Evolutionary conservation across 2,888 invertebrate genomes (phyloP), one percentile per base, ranked within the genome.

Genomic region (Tryphoninae sp.): DNA sequence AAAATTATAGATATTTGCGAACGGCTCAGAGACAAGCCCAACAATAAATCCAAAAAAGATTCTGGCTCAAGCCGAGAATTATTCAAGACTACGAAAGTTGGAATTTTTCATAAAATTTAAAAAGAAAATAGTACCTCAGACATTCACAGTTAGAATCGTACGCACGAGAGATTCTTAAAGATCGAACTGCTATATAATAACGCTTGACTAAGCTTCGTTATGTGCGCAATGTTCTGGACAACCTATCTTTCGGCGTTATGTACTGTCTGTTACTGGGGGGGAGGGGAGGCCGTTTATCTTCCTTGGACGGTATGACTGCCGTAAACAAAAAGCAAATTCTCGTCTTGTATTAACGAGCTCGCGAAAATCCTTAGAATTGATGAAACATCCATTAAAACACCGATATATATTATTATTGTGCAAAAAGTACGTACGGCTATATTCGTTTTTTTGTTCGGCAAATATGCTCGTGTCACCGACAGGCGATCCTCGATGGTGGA

Each of bases 381-480:
- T 13, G 33, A 23, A 33, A 77, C 1, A 42, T 69, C 7, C 4
- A 22, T 40, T 62, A 58, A 77, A 40, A 8, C 16, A 55, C 55
- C 45, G 55, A 77, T 69, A 26, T 16, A 16, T 23, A 45, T 64
- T 64, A 62, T 19, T 51, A 45, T 64, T 26, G 45, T 49, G 19
- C 4, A 11, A 13, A 55, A 62, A 11, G 59, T 77, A 77, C 77
- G 77, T 77, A 77, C 77, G 71, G 51, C 53, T 77, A 59, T 62
- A 69, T 77, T 71, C 6, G 69, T 77, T 77, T 77, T 75, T 68
- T 71, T 71, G 53, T 77, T 77, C 77, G 62, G 55, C 68, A 74
- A 80, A 71, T 75, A 75, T 75, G 75, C 75, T 74, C 74, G 81
- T 81, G 68, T 78, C 81, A 81, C 81, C 77, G 77, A 77, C 78